Base-by-base conservation (phyloP, 2,888 invertebrate genomes). In the Volucella bombylans region DNA sequence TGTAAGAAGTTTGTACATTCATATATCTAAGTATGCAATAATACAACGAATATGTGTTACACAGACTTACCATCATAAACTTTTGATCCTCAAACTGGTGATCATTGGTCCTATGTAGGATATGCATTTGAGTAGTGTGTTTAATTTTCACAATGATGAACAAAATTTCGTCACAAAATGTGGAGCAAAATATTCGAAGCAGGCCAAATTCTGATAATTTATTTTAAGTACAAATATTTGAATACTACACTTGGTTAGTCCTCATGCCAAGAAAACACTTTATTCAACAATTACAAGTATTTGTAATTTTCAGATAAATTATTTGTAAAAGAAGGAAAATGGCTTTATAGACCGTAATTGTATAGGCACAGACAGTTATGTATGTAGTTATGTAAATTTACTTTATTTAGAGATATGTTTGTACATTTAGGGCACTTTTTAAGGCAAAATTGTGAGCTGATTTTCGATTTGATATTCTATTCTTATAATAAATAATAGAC, bases 51-150 rank as follows among this genome's bases (percentile, higher is more conserved):
- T 54, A 4, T 52, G 18, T 9, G 2, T 23, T 23, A 23, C 23
- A 23, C 23, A 23, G 4, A 47, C 62, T 90, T 89, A 91, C 91
- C 91, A 91, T 91, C 91, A 91, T 91, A 87, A 91, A 91, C 88
- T 91, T 91, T 87, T 91, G 91, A 89, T 91, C 91, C 88, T 91
- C 91, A 85, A 91, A 91, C 85, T 91, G 91, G 87, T 91, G 91
- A 87, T 91, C 91, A 89, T 91, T 91, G 87, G 90, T 90, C 87
- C 91, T 89, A 85, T 91, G 91, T 89, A 91, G 88, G 87, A 91
- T 91, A 89, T 91, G 91, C 91, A 91, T 91, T 88, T 89, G 87
- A 87, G 87, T 64, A 45, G 78, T 87, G 45, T 86, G 76, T 87
- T 87, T 80, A 50, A 78, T 86, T 72, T 83, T 72, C 82, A 86